Evolutionary conservation across 2,113 vertebrate genomes (phyloP), one percentile per base, ranked within the genome.

Genomic region (Peromyscus maniculatus): DNA sequence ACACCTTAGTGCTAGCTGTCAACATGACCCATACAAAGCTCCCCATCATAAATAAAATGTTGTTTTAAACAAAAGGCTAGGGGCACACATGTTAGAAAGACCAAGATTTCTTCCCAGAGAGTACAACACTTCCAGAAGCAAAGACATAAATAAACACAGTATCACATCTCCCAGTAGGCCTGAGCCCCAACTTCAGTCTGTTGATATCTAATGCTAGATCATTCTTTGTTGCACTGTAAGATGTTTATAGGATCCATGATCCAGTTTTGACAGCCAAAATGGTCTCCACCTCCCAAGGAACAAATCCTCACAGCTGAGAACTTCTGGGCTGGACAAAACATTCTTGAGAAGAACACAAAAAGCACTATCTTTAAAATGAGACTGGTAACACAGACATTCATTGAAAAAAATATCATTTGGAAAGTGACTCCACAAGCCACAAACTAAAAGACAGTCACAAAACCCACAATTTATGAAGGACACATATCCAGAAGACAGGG

Each of bases 151-250:
- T n/a, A 43, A 57, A 17, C 57, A 84, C 4, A 39, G 8, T 24
- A 11, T 49, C 52, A 26, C 0, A 11, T 1, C 39, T 66, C 5
- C 19, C 0, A 2, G 13, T 12, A 5, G 12, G 28, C 43, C 21
- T 19, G 36, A 21, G 28, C 2, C 21, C 62, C 75, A 66, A 3
- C 59, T 11, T 78, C 59, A 66, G 39, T 26, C 31, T n/a, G 1
- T 21, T 9, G 59, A 59, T 43, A 6, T 36, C 7, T 0, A 0
- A 3, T n/a, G 43, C 26, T 52, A 52, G 43, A 57, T 0, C 19
- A 5, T 3, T 3, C 77, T n/a, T 26, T 9, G 55, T 4, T 39
- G 17, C 6, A 4, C 7, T n/a, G 13, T 5, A 33, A 62, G 52
- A 28, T 21, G 21, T 43, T 26, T 3, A 46, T 0, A 4, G 52